Conservation (phyloP, 2,113 vertebrate species). For the Amblyopsis rosae region DNA sequence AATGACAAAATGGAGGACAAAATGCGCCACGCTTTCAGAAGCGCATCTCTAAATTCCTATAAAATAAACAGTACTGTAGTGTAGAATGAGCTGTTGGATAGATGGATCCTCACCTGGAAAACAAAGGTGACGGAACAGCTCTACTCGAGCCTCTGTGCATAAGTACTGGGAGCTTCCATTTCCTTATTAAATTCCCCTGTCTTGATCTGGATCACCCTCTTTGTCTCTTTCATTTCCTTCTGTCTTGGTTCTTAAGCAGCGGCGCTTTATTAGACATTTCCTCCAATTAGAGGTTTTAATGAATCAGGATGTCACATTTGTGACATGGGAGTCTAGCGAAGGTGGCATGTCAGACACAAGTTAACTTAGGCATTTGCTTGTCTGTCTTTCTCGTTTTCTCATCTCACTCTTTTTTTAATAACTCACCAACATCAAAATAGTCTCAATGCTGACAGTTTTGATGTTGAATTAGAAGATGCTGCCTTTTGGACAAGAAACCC, state of each 20-base stretch:
- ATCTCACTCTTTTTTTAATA: too few relatives aligned
- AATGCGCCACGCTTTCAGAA: neutral
- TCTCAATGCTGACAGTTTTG: too few relatives aligned
- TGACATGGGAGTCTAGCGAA: constrained; percentile 33
- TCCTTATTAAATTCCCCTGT: neutral
- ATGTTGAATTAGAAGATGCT: too few relatives aligned
- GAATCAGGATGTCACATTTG: constrained; percentile 14
- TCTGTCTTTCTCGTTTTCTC: too few relatives aligned
- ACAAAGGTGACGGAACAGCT: too few relatives aligned
- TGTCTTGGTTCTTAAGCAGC: constrained; percentile 26
- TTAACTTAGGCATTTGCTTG: neutral
- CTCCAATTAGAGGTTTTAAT: constrained; percentile 59
- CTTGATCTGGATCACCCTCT: neutral
- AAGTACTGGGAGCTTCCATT: neutral
- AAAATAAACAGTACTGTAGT: neutral
- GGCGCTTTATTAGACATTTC: constrained; percentile 30
- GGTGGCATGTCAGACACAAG: constrained; percentile 19
- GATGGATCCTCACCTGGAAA: too few relatives aligned
- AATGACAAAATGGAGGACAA: neutral
- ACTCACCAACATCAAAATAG: too few relatives aligned
- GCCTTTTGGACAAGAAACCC: too few relatives aligned
- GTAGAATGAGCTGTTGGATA: neutral
- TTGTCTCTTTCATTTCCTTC: neutral
- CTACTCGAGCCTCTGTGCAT: too few relatives aligned
- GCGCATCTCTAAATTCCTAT: neutral